Evolutionary conservation across 2,113 vertebrate species (phyloP).

Genomic region (Tachysurus vachellii): DNA sequence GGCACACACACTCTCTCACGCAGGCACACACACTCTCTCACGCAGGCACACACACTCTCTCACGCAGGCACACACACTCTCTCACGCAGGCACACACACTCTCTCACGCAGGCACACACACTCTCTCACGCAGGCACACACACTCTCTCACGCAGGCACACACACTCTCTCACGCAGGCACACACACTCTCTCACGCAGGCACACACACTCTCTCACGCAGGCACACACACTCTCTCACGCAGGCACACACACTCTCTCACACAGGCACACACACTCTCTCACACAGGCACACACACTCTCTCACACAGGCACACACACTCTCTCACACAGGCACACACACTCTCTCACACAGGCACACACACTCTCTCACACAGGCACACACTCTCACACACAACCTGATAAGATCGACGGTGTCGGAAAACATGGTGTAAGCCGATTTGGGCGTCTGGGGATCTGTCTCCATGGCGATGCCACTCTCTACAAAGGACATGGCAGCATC

Average conservation of each 20-base stretch:
- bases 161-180: neutral
- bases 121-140: neutral
- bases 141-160: neutral
- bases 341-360: neutral
- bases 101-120: neutral
- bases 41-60: neutral
- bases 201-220: neutral
- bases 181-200: neutral
- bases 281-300: neutral
- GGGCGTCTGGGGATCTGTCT: conserved; percentile 77
- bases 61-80: neutral
- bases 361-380: neutral
- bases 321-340: neutral
- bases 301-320: neutral
- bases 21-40: neutral
- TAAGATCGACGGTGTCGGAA: conserved; percentile 84
- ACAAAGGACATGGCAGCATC: conserved; percentile 87
- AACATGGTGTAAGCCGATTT: conserved; percentile 86
- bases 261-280: neutral
- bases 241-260: neutral
- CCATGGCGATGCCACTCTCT: conserved; percentile 86
- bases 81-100: neutral
- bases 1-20: neutral
- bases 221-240: neutral
- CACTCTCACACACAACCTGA: conserved; percentile 74